Base-by-base conservation (phyloP, 1,140 invertebrate genomes). In the Hylaeus volcanicus region DNA sequence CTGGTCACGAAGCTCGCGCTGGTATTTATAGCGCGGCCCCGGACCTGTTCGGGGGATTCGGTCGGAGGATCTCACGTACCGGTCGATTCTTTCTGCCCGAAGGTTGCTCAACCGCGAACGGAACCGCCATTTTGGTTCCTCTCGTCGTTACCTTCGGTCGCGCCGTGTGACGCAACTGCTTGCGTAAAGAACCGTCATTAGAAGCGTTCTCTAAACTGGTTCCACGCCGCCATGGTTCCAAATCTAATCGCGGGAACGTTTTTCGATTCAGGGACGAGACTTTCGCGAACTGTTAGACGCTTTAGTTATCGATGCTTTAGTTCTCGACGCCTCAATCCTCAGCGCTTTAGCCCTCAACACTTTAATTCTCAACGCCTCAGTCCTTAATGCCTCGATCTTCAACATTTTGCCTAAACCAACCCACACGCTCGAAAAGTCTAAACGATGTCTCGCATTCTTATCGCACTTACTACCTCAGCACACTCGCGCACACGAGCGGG, bases 51-150 rank as follows among this genome's bases (percentile, higher is more conserved):
- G 71, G 69, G 89, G 88, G 87, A 90, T 90, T 90, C 87, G 81
- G 85, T 89, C 81, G 87, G 86, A 87, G 86, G 83, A 81, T 84
- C 84, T 89, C 83, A 85, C 87, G 88, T 86, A 84, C 74, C 39
- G 79, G 81, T 66, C 72, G 76, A 63, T 66, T 66, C 53, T 72
- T 72, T 73, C 66, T 55, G 84, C 83, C 74, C 83, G 88, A 91
- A 91, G 90, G 89, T 90, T 91, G 88, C 88, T 85, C 87, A 90
- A 90, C 87, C 75, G 37, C n/a, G 76, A 89, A 84, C 88, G 39
- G 69, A 63, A 72, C 81, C 84, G 88, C 90, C 90, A 91, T 91
- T 90, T 91, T 90, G 86, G 88, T 80, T 55, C 53, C 69, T 82
- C 72, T 53, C 41, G 37, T 9, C 56, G 77, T 72, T 74, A 74